These are phyloP conservation scores for Lamellibrachia luymesi DNA, from an alignment of 1,140 invertebrate species.

Conservation along the genomic window DNA sequence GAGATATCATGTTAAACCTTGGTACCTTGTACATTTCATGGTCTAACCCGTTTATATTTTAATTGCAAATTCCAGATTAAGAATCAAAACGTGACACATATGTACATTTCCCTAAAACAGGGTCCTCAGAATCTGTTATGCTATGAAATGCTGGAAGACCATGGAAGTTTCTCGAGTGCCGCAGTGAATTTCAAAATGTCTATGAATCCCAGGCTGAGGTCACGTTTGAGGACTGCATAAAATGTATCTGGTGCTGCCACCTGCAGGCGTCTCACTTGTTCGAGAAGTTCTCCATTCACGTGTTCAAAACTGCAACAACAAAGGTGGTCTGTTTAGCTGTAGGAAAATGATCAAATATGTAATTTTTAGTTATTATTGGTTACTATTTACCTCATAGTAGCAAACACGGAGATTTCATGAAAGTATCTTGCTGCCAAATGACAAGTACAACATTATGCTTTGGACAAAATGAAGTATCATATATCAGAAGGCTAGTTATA, in stretches of 20 bases:
- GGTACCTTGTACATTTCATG: not conserved
- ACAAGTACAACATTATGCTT: too few relatives aligned
- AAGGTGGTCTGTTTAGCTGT: not conserved
- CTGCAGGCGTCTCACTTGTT: constrained; percentile 1
- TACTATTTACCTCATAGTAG: too few relatives aligned
- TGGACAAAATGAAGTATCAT: too few relatives aligned
- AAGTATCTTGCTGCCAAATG: too few relatives aligned
- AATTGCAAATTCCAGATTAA: not conserved
- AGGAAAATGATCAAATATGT: not conserved
- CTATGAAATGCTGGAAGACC: constrained; percentile 3
- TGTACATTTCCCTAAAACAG: not conserved
- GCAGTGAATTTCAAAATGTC: constrained; percentile 10
- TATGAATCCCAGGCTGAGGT: not conserved
- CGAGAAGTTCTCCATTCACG: constrained; percentile 10
- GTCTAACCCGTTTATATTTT: not conserved
- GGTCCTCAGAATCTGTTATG: not conserved
- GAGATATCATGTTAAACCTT: not conserved
- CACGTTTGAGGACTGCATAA: not conserved
- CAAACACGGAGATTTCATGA: too few relatives aligned
- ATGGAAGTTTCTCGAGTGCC: not conserved
- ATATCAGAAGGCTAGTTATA: too few relatives aligned
- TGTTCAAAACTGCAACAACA: constrained; percentile 12
- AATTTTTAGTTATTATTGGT: too few relatives aligned
- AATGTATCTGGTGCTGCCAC: constrained; percentile 5
- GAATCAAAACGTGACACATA: not conserved